Evolutionary conservation across 2,113 vertebrate genomes (phyloP), one percentile per base, ranked within the genome.

Genomic region (Todiramphus chloris): DNA sequence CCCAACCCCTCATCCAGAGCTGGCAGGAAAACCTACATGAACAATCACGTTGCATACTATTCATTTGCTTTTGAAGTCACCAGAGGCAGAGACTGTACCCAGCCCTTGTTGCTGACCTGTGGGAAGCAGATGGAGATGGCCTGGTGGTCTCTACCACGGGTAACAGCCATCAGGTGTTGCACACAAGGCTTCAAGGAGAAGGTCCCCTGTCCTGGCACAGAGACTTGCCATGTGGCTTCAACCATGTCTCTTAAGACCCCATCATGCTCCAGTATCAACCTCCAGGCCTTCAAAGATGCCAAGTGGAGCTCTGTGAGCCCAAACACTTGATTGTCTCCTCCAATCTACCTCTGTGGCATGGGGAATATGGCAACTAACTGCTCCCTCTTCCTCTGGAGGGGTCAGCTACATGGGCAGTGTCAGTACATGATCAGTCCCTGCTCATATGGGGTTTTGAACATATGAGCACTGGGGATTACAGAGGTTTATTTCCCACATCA

Each of bases 11-110:
- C 7, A 1, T 37, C 37, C 9, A 15, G 25, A 68, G 21, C 39
- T 1, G 1, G 7, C 2, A 4, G n/a, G 25, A 41, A 59, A 33
- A 55, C 24, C 39, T 39, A 5, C 16, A 19, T 25, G 11, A 67
- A 13, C 13, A 35, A 13, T 4, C 2, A 1, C 0, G 6, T 14
- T 15, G 7, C 1, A 0, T 60, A 35, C 21, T 37, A 30, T 78
- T 82, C 0, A 1, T 10, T 28, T 46, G 51, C 56, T 70, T 86
- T 63, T 68, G n/a, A 67, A 74, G 28, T 19, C 8, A 17, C 28
- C 39, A 0, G 2, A 83, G 43, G 17, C 44, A 35, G 20, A 24
- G 39, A 55, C 13, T 35, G 44, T 43, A 27, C 35, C 17, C 46
- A 59, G 17, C 25, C 46, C n/a, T 72, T 31, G 30, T 27, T 72